A percentile compares a stretch with the other conserved stretches of the same genome.
Evolutionary conservation across 2,888 invertebrate species (phyloP).

Genomic region (Drosophila planitibia): DNA sequence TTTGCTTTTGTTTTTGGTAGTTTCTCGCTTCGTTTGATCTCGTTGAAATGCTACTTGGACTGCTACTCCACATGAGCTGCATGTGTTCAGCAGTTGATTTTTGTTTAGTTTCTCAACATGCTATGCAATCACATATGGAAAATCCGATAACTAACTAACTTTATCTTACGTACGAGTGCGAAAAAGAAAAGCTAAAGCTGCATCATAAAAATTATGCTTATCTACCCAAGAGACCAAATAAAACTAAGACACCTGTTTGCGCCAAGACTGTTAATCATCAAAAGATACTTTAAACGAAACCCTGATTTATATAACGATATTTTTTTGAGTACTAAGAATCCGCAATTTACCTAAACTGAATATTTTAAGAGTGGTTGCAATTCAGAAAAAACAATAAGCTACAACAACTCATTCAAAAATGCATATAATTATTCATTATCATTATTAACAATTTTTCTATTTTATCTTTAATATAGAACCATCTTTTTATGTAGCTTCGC

Average conservation of each 20-base stretch:
- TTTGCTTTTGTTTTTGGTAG: constrained; percentile 45
- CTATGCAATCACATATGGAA: constrained; percentile 11
- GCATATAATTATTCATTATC: background rate
- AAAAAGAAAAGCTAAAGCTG: background rate
- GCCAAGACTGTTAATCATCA: background rate
- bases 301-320: background rate
- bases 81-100: constrained; percentile 44
- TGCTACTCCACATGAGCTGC: constrained; percentile 48
- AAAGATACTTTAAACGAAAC: background rate
- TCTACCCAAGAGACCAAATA: background rate
- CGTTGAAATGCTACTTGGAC: constrained; percentile 17
- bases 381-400: background rate
- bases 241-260: background rate
- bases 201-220: background rate
- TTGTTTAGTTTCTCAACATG: constrained; percentile 2
- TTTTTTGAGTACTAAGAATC: background rate
- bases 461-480: background rate
- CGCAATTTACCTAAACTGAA: background rate
- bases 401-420: background rate
- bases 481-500: background rate
- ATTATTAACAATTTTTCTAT: fast-evolving
- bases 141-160: background rate
- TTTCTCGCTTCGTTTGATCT: constrained; percentile 61
- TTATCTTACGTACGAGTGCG: background rate
- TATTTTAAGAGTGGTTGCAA: background rate